Evolutionary conservation across 2,888 invertebrate species (phyloP).

Genomic region (Papilio gigon): DNA sequence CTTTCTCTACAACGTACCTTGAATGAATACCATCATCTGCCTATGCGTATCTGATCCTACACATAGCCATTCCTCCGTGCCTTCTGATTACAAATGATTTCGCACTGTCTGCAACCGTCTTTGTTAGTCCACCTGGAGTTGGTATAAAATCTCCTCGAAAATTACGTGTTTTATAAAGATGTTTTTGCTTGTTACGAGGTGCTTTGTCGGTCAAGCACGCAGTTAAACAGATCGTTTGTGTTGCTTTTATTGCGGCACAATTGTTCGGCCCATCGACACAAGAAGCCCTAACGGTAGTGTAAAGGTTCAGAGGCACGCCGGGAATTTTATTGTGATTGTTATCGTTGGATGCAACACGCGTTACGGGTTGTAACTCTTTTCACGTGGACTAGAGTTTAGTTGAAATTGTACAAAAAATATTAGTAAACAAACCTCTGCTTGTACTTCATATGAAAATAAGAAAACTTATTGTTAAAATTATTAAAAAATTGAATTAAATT

Average conservation of each 20-base stretch:
- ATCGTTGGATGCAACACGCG: conserved; percentile 41
- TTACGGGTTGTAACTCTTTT: conserved; percentile 32
- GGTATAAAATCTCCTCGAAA: too few species aligned
- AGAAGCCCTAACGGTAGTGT: conserved; percentile 54
- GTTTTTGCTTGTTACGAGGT: background rate
- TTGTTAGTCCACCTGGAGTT: too few species aligned
- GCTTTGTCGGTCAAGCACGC: conserved; percentile 57
- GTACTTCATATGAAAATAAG: background rate
- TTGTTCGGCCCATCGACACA: conserved; percentile 51
- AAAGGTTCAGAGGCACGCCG: conserved; percentile 32
- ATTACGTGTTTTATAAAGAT: background rate
- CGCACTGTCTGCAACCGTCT: too few species aligned
- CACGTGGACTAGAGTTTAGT: conserved; percentile 16
- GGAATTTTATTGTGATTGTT: conserved; percentile 47
- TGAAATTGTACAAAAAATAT: too few species aligned
- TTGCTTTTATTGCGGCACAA: conserved; percentile 61
- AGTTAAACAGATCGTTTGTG: conserved; percentile 63
- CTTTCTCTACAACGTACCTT: background rate
- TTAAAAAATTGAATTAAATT: background rate
- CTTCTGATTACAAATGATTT: too few species aligned
- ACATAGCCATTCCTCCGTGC: too few species aligned
- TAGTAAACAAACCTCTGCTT: background rate
- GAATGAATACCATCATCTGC: too few species aligned
- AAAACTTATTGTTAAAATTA: too few species aligned
- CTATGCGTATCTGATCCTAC: too few species aligned